Percentiles rank a stretch among this genome's conserved stretches.
phyloP scores from a whole-genome alignment of 2,113 vertebrate genomes.

The Oreochromis niloticus region DNA sequence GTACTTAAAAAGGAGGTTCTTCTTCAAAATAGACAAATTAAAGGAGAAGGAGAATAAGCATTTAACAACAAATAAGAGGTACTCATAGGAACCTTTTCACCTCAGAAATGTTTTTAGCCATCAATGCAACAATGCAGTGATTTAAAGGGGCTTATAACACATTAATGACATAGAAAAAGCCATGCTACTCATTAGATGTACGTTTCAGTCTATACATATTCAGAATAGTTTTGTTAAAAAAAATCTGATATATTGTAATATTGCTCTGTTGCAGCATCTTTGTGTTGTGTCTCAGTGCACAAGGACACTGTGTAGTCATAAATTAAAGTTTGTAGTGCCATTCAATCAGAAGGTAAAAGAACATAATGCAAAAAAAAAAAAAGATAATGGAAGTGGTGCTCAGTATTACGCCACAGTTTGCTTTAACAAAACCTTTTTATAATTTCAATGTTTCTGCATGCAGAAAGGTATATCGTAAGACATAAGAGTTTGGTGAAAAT shows the following conservation, averaged over 20 bases:
- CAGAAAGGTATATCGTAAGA: not conserved
- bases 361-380: not conserved
- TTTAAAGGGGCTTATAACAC: not conserved
- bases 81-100: not conserved
- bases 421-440: not conserved
- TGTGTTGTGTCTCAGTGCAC: not conserved
- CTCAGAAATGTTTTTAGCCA: not conserved
- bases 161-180: not conserved
- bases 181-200: not conserved
- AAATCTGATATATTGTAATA: not conserved
- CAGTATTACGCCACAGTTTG: not conserved
- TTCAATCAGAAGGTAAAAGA: not conserved
- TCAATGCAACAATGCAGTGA: not conserved
- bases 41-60: not conserved
- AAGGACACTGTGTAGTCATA: not conserved
- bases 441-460: not conserved
- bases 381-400: not conserved
- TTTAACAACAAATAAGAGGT: not conserved
- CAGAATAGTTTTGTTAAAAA: not conserved
- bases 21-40: conserved; percentile 9
- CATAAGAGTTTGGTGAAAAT: not conserved
- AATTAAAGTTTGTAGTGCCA: not conserved
- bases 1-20: not conserved
- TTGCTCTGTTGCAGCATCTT: not conserved
- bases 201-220: not conserved